Percentiles rank a stretch among this genome's conserved stretches.
Conservation (phyloP, 2,888 invertebrate species). For the Andrena minutula region DNA sequence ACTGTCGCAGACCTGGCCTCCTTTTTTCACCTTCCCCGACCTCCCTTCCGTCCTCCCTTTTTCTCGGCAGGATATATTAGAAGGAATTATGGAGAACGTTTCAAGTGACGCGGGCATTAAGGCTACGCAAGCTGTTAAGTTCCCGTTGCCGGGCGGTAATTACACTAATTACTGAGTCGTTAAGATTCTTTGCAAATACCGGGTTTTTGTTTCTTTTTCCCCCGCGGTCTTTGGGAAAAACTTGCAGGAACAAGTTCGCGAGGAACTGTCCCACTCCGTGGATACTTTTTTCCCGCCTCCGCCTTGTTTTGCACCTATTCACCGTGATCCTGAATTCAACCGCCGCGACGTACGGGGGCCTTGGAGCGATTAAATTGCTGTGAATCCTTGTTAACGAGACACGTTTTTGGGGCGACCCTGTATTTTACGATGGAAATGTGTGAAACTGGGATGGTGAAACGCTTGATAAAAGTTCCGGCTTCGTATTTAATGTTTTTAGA, state of each 20-base stretch:
- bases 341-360: neutral
- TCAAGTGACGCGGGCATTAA: conserved; percentile 65
- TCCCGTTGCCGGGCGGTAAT: conserved; percentile 55
- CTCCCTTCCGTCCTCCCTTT: conserved; percentile 37
- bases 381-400: conserved; percentile 5
- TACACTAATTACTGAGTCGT: conserved; percentile 69
- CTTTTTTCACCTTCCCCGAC: conserved; percentile 15
- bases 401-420: neutral
- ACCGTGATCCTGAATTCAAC: neutral
- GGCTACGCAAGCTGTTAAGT: conserved; percentile 61
- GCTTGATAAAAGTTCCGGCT: neutral
- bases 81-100: conserved; percentile 65
- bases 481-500: neutral
- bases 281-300: neutral
- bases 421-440: neutral
- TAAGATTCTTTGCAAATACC: conserved; percentile 67
- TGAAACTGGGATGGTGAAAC: neutral
- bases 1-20: conserved; percentile 46
- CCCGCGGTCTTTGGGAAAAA: conserved; percentile 23
- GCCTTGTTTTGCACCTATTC: neutral
- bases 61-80: conserved; percentile 64
- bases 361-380: neutral
- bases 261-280: neutral
- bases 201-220: conserved; percentile 41
- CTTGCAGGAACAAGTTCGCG: conserved; percentile 12